Base-by-base conservation (phyloP, 1,140 invertebrate genomes). In the Drosophila sechellia region DNA sequence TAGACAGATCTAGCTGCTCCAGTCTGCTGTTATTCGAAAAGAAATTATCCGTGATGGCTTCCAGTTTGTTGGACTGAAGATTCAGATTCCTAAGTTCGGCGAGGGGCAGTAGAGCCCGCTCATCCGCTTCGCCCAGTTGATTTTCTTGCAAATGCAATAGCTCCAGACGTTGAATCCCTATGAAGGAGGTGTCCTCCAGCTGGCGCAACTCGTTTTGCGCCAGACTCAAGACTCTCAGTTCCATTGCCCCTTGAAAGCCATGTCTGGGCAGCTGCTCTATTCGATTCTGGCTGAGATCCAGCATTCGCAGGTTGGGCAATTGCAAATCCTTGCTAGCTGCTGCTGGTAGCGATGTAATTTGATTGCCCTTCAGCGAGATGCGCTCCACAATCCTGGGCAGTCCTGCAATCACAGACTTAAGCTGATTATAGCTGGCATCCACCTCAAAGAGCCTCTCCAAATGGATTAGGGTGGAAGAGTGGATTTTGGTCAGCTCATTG, bases 281-380 rank as follows among this genome's bases (percentile, higher is more conserved):
- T 1, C 94, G 94, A 92, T 98, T 98, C 15, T 94, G 94, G 17
- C 95, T 96, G 15, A 97, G 92, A 91, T 97, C 96, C 4, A 97
- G 90, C 70, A 95, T 94, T 77, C 95, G 94, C 10, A 97, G 81
- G 25, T 94, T 93, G 5, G 96, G 96, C 53, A 97, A 92, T 64
- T 95, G 94, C 22, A 97, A 89, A 77, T 95, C 94, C 27, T 95
- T 95, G 1, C 95, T 95, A 0, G 94, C 94, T 1, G 94, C 80
- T 0, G 92, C 79, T 4, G 96, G 95, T 5, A 97, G 89, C 1
- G 90, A 92, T 0, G 94, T 93, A 22, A 98, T 95, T 70, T 95
- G 94, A 90, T 98, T 98, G 74, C 94, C 94, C 35, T 95, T 92
- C 77, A 97, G 90, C 81, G 95, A 94, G n/a, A 98, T 92, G 71